Evolutionary conservation across 2,888 invertebrate species (phyloP), one percentile per base, ranked within the genome.

Genomic region (Zygogramma bicolorata): DNA sequence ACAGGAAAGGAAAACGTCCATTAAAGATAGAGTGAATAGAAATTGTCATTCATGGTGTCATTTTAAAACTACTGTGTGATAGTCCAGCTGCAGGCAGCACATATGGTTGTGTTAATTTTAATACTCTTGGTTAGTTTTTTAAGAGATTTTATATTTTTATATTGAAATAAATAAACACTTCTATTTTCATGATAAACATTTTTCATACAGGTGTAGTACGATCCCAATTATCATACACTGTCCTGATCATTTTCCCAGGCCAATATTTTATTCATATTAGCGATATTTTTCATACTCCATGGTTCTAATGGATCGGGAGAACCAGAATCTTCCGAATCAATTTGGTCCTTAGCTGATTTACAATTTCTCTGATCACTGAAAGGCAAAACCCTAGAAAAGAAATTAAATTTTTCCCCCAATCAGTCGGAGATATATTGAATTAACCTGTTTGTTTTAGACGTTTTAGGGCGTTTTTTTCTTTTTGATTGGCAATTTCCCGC

Each of bases 231-330:
- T 87, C 85, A 89, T 80, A 88, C 86, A 82, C 88, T 89, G 79
- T 89, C 89, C 78, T 88, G 88, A 75, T 88, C 88, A 77, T 89
- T 87, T 82, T 91, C 90, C 91, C 91, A 91, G 34, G 91, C 92
- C 75, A 93, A 88, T 82, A 93, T 91, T 80, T 91, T 90, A 86
- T 93, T 93, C 88, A 94, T 93, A 85, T 91, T 91, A 72, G 91
- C 89, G 78, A 93, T 90, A 78, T 90, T 91, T 77, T 91, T 90
- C 49, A 92, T 93, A 85, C 93, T 93, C 93, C 93, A 93, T 0
- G 93, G 92, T 82, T 93, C 92, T 73, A 93, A 85, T 4, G 92
- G 92, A 87, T 93, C 92, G 3, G 90, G 89, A 6, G 89, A 89
- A 63, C 88, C 85, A 6, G 81, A 75, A 57, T 78, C 81, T 27